These are phyloP conservation scores for Bedellia somnulentella DNA, from an alignment of 2,888 invertebrate genomes.

Conservation along the genomic window DNA sequence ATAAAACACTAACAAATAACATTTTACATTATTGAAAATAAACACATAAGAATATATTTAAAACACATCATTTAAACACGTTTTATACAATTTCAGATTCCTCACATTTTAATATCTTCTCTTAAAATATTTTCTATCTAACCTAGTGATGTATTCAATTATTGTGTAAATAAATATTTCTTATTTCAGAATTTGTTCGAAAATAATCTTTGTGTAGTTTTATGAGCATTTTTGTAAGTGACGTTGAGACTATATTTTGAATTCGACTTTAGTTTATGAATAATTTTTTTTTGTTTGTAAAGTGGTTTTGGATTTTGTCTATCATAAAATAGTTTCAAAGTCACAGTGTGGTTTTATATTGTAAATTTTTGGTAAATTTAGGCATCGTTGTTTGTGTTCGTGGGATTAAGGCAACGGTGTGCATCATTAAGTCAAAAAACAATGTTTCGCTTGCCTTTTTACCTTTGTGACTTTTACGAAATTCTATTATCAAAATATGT, in stretches of 20 bases:
- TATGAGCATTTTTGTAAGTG: too few relatives aligned
- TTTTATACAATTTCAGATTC: slow-evolving; percentile 27
- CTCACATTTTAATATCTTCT: slow-evolving; percentile 45
- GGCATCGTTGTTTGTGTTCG: slow-evolving; percentile 50
- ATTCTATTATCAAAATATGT: too few relatives aligned
- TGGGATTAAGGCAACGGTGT: slow-evolving; percentile 51
- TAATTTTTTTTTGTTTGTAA: slow-evolving; percentile 21
- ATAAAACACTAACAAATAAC: too few relatives aligned
- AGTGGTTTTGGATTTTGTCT: slow-evolving; percentile 40
- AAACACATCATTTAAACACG: slow-evolving; percentile 5
- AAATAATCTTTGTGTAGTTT: too few relatives aligned
- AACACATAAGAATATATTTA: background rate
- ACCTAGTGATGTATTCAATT: slow-evolving; percentile 51
- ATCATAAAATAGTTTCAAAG: slow-evolving; percentile 34
- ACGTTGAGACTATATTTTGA: too few relatives aligned
- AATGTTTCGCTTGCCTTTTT: slow-evolving; percentile 57
- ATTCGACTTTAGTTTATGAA: slow-evolving; percentile 32
- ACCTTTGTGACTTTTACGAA: too few relatives aligned
- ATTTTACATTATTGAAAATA: too few relatives aligned
- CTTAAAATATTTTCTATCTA: slow-evolving; percentile 57
- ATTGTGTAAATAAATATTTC: slow-evolving; percentile 56
- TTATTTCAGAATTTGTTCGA: slow-evolving; percentile 45
- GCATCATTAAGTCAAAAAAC: slow-evolving; percentile 21
- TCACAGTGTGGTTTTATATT: slow-evolving; percentile 36
- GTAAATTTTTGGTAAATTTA: slow-evolving; percentile 45